These are phyloP conservation scores for Philereme transversata DNA, from an alignment of 2,888 invertebrate species.

Conservation along the genomic window DNA sequence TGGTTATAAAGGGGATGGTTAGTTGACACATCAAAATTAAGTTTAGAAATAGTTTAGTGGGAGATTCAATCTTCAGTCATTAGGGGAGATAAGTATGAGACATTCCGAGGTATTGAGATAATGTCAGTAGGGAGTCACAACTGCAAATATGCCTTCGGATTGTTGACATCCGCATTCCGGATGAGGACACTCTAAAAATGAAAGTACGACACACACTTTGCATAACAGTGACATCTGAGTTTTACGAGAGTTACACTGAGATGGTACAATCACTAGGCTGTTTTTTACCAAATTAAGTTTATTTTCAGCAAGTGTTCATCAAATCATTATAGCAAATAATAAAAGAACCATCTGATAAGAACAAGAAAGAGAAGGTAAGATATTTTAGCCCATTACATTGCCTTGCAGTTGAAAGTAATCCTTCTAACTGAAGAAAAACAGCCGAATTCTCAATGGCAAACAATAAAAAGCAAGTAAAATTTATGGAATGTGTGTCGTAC, in stretches of 20 bases:
- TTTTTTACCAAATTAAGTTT: neutral
- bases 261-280: neutral
- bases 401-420: neutral
- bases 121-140: conserved; percentile 35
- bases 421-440: neutral
- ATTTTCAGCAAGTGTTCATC: neutral
- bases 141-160: conserved; percentile 29
- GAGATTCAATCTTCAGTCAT: conserved; percentile 27
- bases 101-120: conserved; percentile 33
- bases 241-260: neutral
- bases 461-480: neutral
- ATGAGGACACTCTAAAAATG: conserved; percentile 35
- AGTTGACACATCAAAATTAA: conserved; percentile 45
- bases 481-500: conserved; percentile 36
- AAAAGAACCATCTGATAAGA: neutral
- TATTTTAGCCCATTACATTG: neutral
- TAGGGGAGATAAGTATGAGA: conserved; percentile 26
- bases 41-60: conserved; percentile 42
- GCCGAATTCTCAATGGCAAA: neutral
- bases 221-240: conserved; percentile 22
- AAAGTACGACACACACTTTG: conserved; percentile 38
- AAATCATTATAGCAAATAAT: neutral
- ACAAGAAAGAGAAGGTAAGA: neutral
- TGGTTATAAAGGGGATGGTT: conserved; percentile 49
- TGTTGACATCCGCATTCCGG: conserved; percentile 32